Base-by-base conservation (phyloP, 2,113 vertebrate species). In the Chrysochloris asiatica region DNA sequence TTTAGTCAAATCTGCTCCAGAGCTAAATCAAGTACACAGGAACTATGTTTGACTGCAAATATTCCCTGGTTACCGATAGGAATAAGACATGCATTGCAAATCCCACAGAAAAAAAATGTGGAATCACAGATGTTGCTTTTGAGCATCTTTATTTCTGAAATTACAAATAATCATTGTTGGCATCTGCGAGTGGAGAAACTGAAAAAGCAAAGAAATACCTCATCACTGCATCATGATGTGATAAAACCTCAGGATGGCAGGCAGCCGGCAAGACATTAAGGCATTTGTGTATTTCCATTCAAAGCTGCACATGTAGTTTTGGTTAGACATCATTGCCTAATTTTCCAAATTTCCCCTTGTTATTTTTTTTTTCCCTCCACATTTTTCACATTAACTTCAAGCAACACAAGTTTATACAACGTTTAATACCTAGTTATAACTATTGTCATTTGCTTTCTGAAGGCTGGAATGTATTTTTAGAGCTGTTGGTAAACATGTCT, bases 121-220 rank as follows among this genome's bases (percentile, higher is more conserved):
- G 95, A 95, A 86, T 90, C 95, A 76, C 96, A 97, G 96, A 95
- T 97, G 96, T 95, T 96, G 95, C 92, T 96, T 95, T 90, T 81
- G 94, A 94, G 90, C 82, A 82, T 95, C 93, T 95, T 96, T 95
- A 95, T 95, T 94, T 96, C 92, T 95, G 92, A 96, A 97, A 96
- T 97, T 96, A 96, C 95, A 96, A 97, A 97, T 96, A 97, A 97
- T 96, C 95, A 90, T 92, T 95, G 94, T 92, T 96, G 95, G 96
- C 95, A 97, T 96, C 94, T 95, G 95, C 1, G 14, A 96, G 94
- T 82, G 50, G 95, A 95, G 93, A 93, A 92, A 90, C 93, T 86
- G 50, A 93, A 96, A 95, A 83, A 92, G 95, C 86, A 92, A 86
- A 97, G 95, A 89, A 96, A 90, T 96, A 96, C 93, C 93, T 97